Conservation (phyloP, 2,797 vertebrate genomes). For the Distichodus sexfasciatus region DNA sequence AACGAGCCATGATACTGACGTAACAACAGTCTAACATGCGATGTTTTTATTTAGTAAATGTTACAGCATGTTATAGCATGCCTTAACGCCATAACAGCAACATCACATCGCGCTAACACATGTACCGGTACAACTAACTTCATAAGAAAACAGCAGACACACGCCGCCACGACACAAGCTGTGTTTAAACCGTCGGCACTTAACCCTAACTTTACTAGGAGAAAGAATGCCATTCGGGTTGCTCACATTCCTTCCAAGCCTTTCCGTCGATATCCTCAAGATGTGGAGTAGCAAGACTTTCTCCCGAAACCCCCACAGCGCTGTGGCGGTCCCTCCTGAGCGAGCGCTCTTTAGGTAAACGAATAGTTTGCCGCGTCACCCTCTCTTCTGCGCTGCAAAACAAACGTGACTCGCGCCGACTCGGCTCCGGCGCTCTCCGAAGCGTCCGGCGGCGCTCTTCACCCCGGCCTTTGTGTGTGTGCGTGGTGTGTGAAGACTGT, state of each 20-base stretch:
- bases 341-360: not conserved
- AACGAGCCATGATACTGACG: no score
- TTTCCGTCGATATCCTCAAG: not conserved
- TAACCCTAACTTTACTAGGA: not conserved
- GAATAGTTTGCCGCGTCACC: not conserved
- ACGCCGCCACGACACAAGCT: not conserved
- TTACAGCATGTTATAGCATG: not conserved
- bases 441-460: not conserved
- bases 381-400: not conserved
- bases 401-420: constrained; percentile 5
- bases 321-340: not conserved
- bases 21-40: no score
- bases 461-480: not conserved
- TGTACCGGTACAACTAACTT: no score
- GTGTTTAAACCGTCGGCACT: not conserved
- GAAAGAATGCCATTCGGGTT: not conserved
- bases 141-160: no score
- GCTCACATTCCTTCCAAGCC: not conserved
- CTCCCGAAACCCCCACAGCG: not conserved
- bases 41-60: no score
- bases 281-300: not conserved
- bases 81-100: not conserved
- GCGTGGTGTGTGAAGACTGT: not conserved
- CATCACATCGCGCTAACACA: no score
- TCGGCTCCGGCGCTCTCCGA: not conserved